Evolutionary conservation across 1,140 invertebrate species (phyloP), one percentile per base, ranked within the genome.

Genomic region (Pararge aegeria): DNA sequence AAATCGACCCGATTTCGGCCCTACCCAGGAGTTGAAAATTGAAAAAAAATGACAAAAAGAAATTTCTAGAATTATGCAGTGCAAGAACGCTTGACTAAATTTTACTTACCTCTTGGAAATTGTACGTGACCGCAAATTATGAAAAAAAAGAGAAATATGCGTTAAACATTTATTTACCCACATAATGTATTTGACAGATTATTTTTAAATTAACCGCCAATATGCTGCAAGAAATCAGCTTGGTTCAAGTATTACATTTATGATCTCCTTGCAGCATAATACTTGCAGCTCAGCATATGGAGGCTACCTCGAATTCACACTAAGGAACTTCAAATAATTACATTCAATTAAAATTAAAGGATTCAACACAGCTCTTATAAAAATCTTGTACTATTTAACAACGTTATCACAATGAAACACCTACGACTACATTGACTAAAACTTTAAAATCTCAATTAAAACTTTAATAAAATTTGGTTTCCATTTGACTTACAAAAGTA

Each of bases 251-350:
- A n/a, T n/a, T n/a, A n/a, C n/a, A n/a, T n/a, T n/a, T n/a, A n/a
- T n/a, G n/a, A n/a, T n/a, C n/a, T n/a, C n/a, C n/a, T n/a, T n/a
- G n/a, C n/a, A n/a, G n/a, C n/a, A n/a, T n/a, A n/a, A n/a, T n/a
- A n/a, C n/a, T n/a, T n/a, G n/a, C 24, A 24, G 24, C 24, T 24
- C 24, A 24, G 24, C 24, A 24, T 24, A 24, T 24, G 24, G 24
- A 2, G 24, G 24, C 7, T 24, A 24, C 2, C 7, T 24, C 7
- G 24, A 24, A 24, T 24, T 4, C 24, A 24, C 7, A 2, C 24
- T 34, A 34, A 65, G 66, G 56, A 71, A 71, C 66, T 62, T 61
- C 30, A 71, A 71, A 65, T 59, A 54, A 62, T 54, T 50, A 56
- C 44, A 68, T 54, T 44, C 42, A 24, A 44, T 37, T 55, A 50